Evolutionary conservation across 2,888 invertebrate genomes (phyloP).

Genomic region (Heliconius cydno): DNA sequence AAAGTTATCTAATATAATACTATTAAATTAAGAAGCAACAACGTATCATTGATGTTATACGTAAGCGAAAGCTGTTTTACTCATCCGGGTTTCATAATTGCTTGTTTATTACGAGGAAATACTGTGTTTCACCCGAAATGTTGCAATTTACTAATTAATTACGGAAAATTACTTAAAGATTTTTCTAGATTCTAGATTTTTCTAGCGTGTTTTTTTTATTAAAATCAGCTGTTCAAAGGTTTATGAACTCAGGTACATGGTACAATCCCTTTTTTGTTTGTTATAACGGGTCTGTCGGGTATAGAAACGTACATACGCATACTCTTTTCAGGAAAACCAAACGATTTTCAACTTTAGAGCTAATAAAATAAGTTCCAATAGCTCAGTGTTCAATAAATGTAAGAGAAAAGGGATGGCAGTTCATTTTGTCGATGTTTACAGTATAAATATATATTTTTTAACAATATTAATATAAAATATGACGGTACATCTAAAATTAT

Average conservation of each 20-base stretch:
- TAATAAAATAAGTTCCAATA: constrained; percentile 26
- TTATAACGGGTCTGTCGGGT: constrained; percentile 58
- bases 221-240: constrained; percentile 44
- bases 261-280: constrained; percentile 37
- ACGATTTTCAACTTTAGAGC: constrained; percentile 43
- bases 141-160: constrained; percentile 11
- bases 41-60: constrained; percentile 23
- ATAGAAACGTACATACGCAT: constrained; percentile 48
- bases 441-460: not conserved
- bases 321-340: constrained; percentile 38
- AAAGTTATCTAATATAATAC: constrained; percentile 60
- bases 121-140: not conserved
- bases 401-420: constrained; percentile 23
- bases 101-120: constrained; percentile 19
- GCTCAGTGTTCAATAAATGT: not conserved
- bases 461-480: not conserved
- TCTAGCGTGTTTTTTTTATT: not conserved
- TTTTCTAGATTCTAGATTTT: not conserved
- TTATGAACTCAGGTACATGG: constrained; percentile 30
- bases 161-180: not conserved
- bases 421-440: constrained; percentile 8
- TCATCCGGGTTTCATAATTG: constrained; percentile 32
- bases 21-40: constrained; percentile 52
- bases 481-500: not conserved
- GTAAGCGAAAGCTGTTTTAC: constrained; percentile 15